Base-by-base conservation (phyloP, 1,140 invertebrate species). In the Euura lappo region DNA sequence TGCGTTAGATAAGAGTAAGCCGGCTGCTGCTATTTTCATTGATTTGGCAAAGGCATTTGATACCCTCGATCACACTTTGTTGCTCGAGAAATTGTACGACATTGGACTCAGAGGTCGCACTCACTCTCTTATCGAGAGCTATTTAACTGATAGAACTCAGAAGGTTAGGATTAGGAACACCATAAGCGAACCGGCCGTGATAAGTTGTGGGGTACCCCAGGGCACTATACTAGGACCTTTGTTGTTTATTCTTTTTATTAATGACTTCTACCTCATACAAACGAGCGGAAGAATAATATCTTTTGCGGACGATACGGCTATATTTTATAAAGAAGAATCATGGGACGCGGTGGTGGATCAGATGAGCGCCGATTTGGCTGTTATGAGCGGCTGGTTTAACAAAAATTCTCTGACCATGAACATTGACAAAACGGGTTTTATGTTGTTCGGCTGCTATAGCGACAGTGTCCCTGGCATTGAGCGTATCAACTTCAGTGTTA, bases 41-140 rank as follows among this genome's bases (percentile, higher is more conserved):
- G 74, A 82, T 42, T 72, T 76, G 44, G 28, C 74, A 2, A 79
- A 77, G 70, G 79, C 78, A 3, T 82, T 81, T 69, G 83, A 84
- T 71, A 79, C 72, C 42, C 71, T 85, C 0, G 44, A 80, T 67
- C 77, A 77, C 72, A 11, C 71, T 5, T 73, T 80, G 44, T 74
- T 85, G 5, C 45, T 83, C 11, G 64, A 60, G 11, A 83, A 81
- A 72, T 60, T 84, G 13, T 45, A 75, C 28, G 13, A 71, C 28
- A 76, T 78, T 70, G 82, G 80, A 28, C 73, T 84, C 43, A 73
- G 78, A 10, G 77, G 72, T 4, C 45, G 51, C 47, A 51, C 77
- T 6, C 73, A 77, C 13, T 7, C 71, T 3, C 79, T 80, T 74
- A 76, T 84, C 68, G 67, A 72, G 13, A 76, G 75, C 13, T 85